Base-by-base conservation (phyloP, 2,888 invertebrate species). In the Trisateles emortualis region DNA sequence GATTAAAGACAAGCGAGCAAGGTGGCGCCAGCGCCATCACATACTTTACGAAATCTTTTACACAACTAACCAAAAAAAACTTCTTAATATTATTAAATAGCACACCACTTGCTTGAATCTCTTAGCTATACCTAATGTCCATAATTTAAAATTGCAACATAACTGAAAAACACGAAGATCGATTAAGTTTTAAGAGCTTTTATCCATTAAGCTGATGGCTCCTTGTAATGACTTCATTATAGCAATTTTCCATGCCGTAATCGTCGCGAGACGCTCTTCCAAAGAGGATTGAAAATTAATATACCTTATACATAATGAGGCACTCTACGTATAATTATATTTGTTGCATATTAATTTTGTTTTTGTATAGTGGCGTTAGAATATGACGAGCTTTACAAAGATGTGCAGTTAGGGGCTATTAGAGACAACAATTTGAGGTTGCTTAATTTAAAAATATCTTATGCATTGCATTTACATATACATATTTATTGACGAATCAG, bases 121-220 rank as follows among this genome's bases (percentile, higher is more conserved):
- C 47, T 64, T 52, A 59, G 51, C 24, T 22, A 39, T 47, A n/a
- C n/a, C n/a, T n/a, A 54, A 59, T 51, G 33, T 54, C 55, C 36
- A 65, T 72, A 71, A 77, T 74, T 72, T 76, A 63, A 74, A 74
- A 71, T 73, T 78, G 64, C 73, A 68, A 75, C 67, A 73, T 59
- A 48, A 54, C 68, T 78, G 74, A 77, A 82, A 83, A 83, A 79
- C 72, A 72, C 59, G 76, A 74, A 80, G 83, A 87, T 85, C 81
- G 83, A 88, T 88, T 88, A 86, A 83, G 74, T 86, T 88, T 88
- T 89, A 87, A 90, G 83, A 89, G 88, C 83, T 79, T 90, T 89
- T 82, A 79, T 83, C 88, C 90, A 91, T 91, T 90, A 90, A 59
- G 74, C 57, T 82, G 85, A 87, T 89, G 87, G 82, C 60, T 78